Percentiles rank a stretch among this genome's conserved stretches.
These are phyloP conservation scores for Ranitomeya imitator DNA, from an alignment of 2,113 vertebrate species.

Conservation along the genomic window DNA sequence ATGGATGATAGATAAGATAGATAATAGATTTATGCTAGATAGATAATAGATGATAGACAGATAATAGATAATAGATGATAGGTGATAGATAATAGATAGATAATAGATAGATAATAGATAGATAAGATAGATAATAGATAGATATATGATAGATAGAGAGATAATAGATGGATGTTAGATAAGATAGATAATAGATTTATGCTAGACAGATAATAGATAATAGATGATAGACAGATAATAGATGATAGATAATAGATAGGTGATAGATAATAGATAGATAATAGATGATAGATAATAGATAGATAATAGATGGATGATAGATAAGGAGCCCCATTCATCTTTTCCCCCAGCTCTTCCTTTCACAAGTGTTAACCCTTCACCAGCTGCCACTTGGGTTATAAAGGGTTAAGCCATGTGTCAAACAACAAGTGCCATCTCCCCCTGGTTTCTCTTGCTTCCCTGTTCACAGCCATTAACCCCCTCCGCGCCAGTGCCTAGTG, in stretches of 20 bases:
- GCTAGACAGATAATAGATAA: background rate
- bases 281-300: background rate
- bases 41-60: background rate
- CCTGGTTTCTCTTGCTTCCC: background rate
- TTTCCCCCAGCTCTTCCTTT: background rate
- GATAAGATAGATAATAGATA: background rate
- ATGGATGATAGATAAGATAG: background rate
- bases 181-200: background rate
- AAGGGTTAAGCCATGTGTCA: background rate
- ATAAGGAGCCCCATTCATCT: background rate
- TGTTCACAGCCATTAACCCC: background rate
- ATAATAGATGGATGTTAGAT: background rate
- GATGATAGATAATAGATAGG: background rate
- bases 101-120: background rate
- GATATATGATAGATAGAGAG: background rate
- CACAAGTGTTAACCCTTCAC: background rate
- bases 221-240: background rate
- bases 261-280: background rate
- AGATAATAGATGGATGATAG: background rate
- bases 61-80: background rate
- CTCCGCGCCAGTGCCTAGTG: background rate
- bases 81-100: background rate
- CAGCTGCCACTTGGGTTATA: background rate
- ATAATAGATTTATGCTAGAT: background rate
- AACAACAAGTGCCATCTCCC: background rate